Evolutionary conservation across 2,888 invertebrate species (phyloP), one percentile per base, ranked within the genome.

Genomic region (Tanypteryx hageni): DNA sequence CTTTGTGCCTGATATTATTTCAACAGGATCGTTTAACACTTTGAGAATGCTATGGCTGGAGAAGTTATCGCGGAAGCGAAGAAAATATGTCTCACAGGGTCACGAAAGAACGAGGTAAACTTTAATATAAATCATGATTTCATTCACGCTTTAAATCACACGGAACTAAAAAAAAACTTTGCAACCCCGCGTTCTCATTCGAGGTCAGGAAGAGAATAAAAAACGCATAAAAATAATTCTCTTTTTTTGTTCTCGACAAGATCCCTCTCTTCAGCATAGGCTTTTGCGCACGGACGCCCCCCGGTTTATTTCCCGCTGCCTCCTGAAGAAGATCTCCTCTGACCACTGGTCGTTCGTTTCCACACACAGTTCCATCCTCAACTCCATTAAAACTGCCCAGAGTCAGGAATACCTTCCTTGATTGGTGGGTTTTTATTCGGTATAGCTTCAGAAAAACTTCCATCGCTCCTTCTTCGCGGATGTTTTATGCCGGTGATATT

Each of bases 401-500:
- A 76, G 76, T 27, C 76, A 27, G 76, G 76, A 27, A 76, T 22
- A 27, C 76, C 76, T 27, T 76, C 27, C 76, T 76, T 76, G 76
- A 76, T 76, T 76, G 76, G 76, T 76, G 27, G 76, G 22, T 76
- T 76, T 76, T 76, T 76, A 76, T 76, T 76, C 76, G 76, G 76
- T 76, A 76, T 76, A 76, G 22, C 76, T 76, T 76, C 27, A 10
- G 27, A 76, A 76, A 76, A 76, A 76, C 76, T 76, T 76, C 76
- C 76, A 76, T 76, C 27, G 76, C 76, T 76, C 22, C 76, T 76
- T 76, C 76, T 27, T 5, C 27, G 76, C 76, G 76, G 76, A 76
- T 76, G 76, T 76, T 76, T 76, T 76, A 76, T 76, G 76, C 76
- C 44, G 76, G 76, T 27, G 76, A 76, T 76, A 76, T 76, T 76